Evolutionary conservation across 2,888 invertebrate species (phyloP).

Genomic region (Lamellibrachia satsuma): DNA sequence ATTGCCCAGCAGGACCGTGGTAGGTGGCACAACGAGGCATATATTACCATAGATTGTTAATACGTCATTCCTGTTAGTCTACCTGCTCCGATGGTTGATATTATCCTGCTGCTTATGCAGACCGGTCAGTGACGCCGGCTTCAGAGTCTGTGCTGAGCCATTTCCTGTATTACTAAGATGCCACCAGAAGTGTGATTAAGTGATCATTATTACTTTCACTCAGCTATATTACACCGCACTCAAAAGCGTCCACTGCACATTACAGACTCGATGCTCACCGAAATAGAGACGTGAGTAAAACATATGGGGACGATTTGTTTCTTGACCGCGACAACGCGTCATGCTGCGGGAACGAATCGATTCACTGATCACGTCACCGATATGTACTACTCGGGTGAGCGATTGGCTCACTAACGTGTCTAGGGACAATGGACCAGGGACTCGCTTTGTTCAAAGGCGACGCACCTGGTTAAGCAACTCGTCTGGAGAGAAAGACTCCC

Average conservation of each 20-base stretch:
- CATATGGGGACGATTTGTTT: background rate
- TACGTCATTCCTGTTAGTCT: background rate
- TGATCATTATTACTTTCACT: background rate
- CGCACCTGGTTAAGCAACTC: background rate
- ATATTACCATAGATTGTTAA: background rate
- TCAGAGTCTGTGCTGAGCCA: background rate
- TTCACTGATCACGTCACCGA: background rate
- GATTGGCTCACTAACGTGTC: background rate
- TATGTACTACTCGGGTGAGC: background rate
- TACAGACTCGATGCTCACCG: background rate
- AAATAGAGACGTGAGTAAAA: background rate
- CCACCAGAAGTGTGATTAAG: background rate
- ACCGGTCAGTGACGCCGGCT: background rate
- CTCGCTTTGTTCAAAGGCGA: background rate
- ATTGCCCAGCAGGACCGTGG: background rate
- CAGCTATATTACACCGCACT: background rate
- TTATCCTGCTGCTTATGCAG: background rate
- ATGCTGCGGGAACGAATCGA: background rate
- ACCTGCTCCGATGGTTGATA: background rate
- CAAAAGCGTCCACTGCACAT: background rate
- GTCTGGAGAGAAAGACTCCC: background rate
- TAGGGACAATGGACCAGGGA: background rate
- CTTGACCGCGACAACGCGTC: background rate
- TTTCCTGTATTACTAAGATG: slow-evolving; percentile 13
- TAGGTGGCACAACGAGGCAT: background rate